Conservation (phyloP, 2,888 invertebrate species). For the Crioceris asparagi region DNA sequence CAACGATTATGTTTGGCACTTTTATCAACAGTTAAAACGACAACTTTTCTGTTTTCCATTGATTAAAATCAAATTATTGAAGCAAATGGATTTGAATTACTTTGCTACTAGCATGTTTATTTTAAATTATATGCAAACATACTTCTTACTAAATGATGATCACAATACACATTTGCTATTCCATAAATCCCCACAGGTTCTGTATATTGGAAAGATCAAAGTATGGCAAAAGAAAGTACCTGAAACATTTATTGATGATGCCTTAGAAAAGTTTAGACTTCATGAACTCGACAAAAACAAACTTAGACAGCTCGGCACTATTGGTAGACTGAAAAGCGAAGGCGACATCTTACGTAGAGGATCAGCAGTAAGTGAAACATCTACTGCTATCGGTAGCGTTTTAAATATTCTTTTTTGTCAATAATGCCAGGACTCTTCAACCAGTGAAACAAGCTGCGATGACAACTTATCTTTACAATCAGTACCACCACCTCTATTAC, state of each 20-base stretch:
- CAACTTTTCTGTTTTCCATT: too few relatives aligned
- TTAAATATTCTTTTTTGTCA: slow-evolving; percentile 1
- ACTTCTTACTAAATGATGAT: not conserved
- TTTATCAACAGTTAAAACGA: too few relatives aligned
- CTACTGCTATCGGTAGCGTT: too few relatives aligned
- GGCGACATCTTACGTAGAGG: slow-evolving; percentile 19
- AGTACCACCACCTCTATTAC: slow-evolving; percentile 17
- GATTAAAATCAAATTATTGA: not conserved
- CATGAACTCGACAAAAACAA: slow-evolving; percentile 61
- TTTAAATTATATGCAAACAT: not conserved
- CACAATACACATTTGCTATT: not conserved
- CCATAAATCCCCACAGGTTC: slow-evolving; percentile 45
- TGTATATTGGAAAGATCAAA: slow-evolving; percentile 85
- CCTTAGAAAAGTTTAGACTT: slow-evolving; percentile 69
- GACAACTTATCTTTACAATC: slow-evolving; percentile 8
- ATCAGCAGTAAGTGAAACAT: slow-evolving; percentile 7
- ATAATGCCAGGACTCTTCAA: slow-evolving; percentile 25
- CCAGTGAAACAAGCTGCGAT: slow-evolving; percentile 20
- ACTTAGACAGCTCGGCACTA: slow-evolving; percentile 25
- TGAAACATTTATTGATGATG: slow-evolving; percentile 83
- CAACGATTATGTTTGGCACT: too few relatives aligned
- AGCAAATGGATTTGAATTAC: not conserved
- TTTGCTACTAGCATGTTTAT: not conserved
- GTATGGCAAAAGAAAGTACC: slow-evolving; percentile 81
- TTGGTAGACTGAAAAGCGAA: slow-evolving; percentile 31